Evolutionary conservation across 2,797 vertebrate genomes (phyloP).

Genomic region (Ataeniobius toweri): DNA sequence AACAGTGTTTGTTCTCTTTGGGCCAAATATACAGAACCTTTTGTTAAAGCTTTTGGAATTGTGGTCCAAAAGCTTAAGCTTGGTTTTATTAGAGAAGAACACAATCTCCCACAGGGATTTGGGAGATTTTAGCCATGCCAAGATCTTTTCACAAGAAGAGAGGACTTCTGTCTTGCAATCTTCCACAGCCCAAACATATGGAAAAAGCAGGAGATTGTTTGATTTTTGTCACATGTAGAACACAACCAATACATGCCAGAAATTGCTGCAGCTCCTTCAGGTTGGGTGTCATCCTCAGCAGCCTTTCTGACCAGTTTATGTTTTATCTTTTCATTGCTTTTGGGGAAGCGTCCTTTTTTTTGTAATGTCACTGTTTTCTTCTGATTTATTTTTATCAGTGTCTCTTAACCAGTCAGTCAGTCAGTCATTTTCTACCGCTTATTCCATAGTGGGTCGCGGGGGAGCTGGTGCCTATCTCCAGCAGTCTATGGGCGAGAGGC

Average conservation of each 20-base stretch:
- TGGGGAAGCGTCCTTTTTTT: not conserved
- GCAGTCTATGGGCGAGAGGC: too few species aligned
- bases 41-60: not conserved
- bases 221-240: not conserved
- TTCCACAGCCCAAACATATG: not conserved
- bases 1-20: not conserved
- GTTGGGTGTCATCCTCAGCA: not conserved
- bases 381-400: not conserved
- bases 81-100: conserved; percentile 1
- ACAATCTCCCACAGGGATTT: not conserved
- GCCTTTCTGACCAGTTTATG: not conserved
- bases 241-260: not conserved
- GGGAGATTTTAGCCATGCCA: not conserved
- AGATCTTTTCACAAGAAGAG: not conserved
- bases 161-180: not conserved
- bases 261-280: not conserved
- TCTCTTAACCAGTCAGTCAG: not conserved
- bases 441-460: too few species aligned
- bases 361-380: not conserved
- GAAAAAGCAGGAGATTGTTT: not conserved
- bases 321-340: not conserved
- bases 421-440: too few species aligned
- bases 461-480: too few species aligned
- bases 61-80: not conserved
- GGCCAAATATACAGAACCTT: not conserved